phyloP scores from a whole-genome alignment of 1,140 invertebrate genomes.

The Limonius californicus region DNA sequence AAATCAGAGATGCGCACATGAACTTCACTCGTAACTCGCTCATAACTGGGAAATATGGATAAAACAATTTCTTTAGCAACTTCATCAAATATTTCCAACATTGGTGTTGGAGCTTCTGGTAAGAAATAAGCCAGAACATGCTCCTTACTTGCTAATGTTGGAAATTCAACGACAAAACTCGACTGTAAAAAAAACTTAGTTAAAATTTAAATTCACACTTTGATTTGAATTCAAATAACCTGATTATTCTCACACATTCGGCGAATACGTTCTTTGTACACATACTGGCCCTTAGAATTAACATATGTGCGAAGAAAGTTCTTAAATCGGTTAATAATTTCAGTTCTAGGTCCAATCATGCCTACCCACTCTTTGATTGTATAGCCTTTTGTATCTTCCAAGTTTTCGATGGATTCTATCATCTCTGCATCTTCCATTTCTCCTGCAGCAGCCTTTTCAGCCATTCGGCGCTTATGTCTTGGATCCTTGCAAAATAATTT shows the following conservation, averaged over 20 bases:
- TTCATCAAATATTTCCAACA: slow-evolving; percentile 93
- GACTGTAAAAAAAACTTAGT: slow-evolving; percentile 49
- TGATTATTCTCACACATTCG: slow-evolving; percentile 91
- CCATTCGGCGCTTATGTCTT: slow-evolving; percentile 69
- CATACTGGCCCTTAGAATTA: slow-evolving; percentile 80
- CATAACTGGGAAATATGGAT: slow-evolving; percentile 94
- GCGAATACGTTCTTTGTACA: slow-evolving; percentile 91
- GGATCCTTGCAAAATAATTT: slow-evolving; percentile 45
- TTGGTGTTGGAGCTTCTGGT: slow-evolving; percentile 94
- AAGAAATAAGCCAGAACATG: slow-evolving; percentile 94
- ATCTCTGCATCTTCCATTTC: slow-evolving; percentile 75
- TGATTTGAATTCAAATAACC: no score
- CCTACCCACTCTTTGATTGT: slow-evolving; percentile 92
- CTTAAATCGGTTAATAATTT: slow-evolving; percentile 96
- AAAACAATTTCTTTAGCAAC: slow-evolving; percentile 93
- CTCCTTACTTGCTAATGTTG: slow-evolving; percentile 82
- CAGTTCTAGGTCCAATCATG: slow-evolving; percentile 91
- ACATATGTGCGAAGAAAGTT: slow-evolving; percentile 90
- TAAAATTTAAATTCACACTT: not conserved
- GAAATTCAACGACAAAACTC: slow-evolving; percentile 93
- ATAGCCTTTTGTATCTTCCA: slow-evolving; percentile 94
- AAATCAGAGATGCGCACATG: slow-evolving; percentile 93
- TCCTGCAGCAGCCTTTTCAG: slow-evolving; percentile 82
- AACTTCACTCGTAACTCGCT: slow-evolving; percentile 88
- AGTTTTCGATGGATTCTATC: slow-evolving; percentile 96